phyloP scores from a whole-genome alignment of 2,888 invertebrate species.

The Diabrotica balteata region DNA sequence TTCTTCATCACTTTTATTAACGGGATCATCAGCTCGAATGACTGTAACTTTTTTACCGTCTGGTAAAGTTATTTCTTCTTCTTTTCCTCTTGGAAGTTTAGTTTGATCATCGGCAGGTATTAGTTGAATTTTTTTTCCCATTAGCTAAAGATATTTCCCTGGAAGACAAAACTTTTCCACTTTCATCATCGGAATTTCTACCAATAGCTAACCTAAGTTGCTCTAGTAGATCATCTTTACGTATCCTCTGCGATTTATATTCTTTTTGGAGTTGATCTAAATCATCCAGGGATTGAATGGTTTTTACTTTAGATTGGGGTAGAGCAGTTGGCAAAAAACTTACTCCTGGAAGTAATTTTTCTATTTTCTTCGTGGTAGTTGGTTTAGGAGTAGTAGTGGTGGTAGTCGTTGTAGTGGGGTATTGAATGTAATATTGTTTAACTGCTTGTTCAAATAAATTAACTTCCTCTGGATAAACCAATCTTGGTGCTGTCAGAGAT shows the following conservation, averaged over 20 bases:
- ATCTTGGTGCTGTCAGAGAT: slow-evolving; percentile 57
- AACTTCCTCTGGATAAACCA: slow-evolving; percentile 70
- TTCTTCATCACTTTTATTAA: slow-evolving; percentile 48
- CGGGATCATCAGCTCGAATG: slow-evolving; percentile 71
- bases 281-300: slow-evolving; percentile 56
- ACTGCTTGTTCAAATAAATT: slow-evolving; percentile 71
- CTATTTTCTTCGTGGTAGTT: neutral
- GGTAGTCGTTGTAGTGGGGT: slow-evolving; percentile 73
- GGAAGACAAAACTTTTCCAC: slow-evolving; percentile 73
- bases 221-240: slow-evolving; percentile 76
- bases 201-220: slow-evolving; percentile 78
- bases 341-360: neutral
- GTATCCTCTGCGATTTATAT: slow-evolving; percentile 64
- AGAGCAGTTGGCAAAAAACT: slow-evolving; percentile 61
- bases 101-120: slow-evolving; percentile 57
- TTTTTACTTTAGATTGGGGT: slow-evolving; percentile 63
- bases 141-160: slow-evolving; percentile 77
- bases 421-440: slow-evolving; percentile 71
- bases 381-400: slow-evolving; percentile 63
- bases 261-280: slow-evolving; percentile 56
- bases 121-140: slow-evolving; percentile 78
- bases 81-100: slow-evolving; percentile 45
- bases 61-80: slow-evolving; percentile 65
- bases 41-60: slow-evolving; percentile 79
- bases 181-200: slow-evolving; percentile 69